Conservation (phyloP, 2,113 vertebrate genomes). For the Collichthys lucidus region DNA sequence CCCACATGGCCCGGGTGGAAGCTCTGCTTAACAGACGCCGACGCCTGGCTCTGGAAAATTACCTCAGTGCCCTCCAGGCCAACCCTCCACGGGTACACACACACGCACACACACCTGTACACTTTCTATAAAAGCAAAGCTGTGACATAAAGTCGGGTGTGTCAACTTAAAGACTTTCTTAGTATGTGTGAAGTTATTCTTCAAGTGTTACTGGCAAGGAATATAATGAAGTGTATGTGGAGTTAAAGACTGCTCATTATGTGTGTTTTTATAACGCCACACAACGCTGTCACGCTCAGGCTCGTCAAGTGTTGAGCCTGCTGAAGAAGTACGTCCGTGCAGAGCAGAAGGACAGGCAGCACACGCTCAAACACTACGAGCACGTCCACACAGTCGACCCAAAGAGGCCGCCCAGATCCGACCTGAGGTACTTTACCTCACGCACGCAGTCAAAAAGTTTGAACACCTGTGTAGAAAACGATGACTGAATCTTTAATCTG, state of each 20-base stretch:
- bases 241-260: background rate
- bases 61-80: constrained; percentile 91
- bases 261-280: background rate
- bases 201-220: background rate
- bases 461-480: background rate
- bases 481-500: background rate
- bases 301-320: constrained; percentile 92
- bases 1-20: constrained; percentile 95
- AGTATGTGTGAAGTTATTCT: background rate
- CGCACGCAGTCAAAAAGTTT: background rate
- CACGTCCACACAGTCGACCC: constrained; percentile 94
- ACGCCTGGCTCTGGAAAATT: constrained; percentile 93
- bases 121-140: background rate
- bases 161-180: background rate
- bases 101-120: background rate
- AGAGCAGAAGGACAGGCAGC: constrained; percentile 95
- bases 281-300: constrained; percentile 75
- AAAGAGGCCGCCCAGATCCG: constrained; percentile 95
- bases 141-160: background rate
- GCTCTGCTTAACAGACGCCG: constrained; percentile 94
- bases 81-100: constrained; percentile 88
- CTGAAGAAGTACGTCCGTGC: constrained; percentile 93
- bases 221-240: too few species aligned
- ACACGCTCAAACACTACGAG: constrained; percentile 95
- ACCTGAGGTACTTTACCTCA: constrained; percentile 87